Conservation (phyloP, 2,797 vertebrate species). For the Mormyrops attenuatus region DNA sequence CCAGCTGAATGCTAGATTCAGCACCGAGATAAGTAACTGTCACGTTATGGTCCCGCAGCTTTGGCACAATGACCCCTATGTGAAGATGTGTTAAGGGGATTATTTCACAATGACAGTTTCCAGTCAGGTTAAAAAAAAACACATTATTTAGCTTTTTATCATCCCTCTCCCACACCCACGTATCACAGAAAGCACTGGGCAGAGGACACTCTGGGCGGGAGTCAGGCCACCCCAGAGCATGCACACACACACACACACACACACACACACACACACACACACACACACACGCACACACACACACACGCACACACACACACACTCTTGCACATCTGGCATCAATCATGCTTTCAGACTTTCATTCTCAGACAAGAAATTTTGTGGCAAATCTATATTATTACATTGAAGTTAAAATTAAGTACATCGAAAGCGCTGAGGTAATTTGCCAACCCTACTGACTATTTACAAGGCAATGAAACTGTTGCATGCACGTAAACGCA, state of each 20-base stretch:
- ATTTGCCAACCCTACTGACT: not conserved
- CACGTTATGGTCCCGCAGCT: not conserved
- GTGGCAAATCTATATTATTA: not conserved
- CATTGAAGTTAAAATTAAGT: not conserved
- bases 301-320: not conserved
- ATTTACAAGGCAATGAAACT: not conserved
- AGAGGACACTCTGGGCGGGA: not conserved
- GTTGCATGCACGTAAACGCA: not conserved
- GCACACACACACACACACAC: not conserved
- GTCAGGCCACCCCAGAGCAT: not conserved
- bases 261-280: not conserved
- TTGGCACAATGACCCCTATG: not conserved
- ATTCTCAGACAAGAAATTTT: not conserved
- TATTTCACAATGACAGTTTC: not conserved
- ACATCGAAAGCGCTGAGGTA: not conserved
- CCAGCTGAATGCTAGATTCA: not conserved
- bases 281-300: no score
- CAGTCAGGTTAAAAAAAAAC: not conserved
- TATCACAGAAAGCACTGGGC: not conserved
- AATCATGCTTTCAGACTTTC: not conserved
- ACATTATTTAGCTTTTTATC: not conserved
- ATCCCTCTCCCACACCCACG: not conserved
- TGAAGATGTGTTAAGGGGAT: not conserved
- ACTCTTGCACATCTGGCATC: not conserved
- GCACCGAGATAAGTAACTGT: not conserved